Base-by-base conservation (phyloP, 2,888 invertebrate species). In the Noctua pronuba region DNA sequence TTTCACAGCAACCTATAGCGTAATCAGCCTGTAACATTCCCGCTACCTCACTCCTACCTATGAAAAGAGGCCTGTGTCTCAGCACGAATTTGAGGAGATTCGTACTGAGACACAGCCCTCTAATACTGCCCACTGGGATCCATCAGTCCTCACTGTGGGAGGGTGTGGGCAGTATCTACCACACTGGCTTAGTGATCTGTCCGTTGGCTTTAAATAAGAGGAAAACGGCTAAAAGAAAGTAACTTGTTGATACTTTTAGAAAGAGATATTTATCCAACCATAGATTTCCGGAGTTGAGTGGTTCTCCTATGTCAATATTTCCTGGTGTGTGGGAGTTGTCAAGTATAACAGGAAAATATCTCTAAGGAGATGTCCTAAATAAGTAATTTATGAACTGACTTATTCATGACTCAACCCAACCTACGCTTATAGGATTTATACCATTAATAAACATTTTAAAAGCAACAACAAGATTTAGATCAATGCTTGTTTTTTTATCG, bases 381-480 rank as follows among this genome's bases (percentile, higher is more conserved):
- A 75, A 64, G 52, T 67, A 5, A 62, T 46, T 83, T 28, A 13
- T 83, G 4, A 52, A 60, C 24, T 16, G 41, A 83, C 6, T 77
- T 52, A 52, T 66, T 58, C 28, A 77, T 60, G 24, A 52, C 18
- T 82, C 58, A 76, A 58, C n/a, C 16, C 11, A 66, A 58, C n/a
- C 3, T 2, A 38, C 38, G 35, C 21, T 41, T 35, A n/a, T 35
- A 58, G 13, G n/a, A 60, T 41, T 80, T 31, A 58, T 58, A 31
- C n/a, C 66, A 64, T n/a, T 38, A 31, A 38, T 52, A 67, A 52
- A 13, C 28, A 41, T 52, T 60, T 44, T 44, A 60, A 77, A 66
- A 77, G 21, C 66, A 77, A 60, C 24, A 76, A 58, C 35, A 52
- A 66, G 18, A 66, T 77, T 83, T n/a, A 44, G 35, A 60, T 35